Evolutionary conservation across 2,888 invertebrate genomes (phyloP).

Genomic region (Tenthredo notha): DNA sequence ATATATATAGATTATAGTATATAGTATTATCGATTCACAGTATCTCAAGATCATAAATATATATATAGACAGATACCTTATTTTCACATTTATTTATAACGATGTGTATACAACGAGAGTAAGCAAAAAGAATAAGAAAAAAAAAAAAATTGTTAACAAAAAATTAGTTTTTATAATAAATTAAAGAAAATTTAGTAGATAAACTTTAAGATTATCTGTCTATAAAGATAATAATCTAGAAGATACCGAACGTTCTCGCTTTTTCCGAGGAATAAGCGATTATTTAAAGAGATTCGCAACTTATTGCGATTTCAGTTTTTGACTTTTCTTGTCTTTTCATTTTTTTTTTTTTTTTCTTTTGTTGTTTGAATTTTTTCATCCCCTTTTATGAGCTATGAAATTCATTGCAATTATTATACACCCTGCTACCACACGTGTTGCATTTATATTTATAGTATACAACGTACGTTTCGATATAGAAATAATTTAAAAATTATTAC

Average conservation of each 20-base stretch:
- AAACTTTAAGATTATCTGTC: not conserved
- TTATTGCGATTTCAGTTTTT: not conserved
- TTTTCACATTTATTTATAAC: not conserved
- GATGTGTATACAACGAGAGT: not conserved
- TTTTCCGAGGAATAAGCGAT: not conserved
- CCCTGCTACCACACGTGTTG: not conserved
- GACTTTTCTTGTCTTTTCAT: not conserved
- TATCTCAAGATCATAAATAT: not conserved
- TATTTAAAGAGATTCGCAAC: not conserved
- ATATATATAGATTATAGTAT: not conserved
- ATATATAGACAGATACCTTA: not conserved
- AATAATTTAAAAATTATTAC: constrained; percentile 64
- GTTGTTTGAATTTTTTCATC: not conserved
- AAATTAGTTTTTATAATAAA: not conserved
- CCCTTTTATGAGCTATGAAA: not conserved
- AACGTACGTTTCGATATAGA: constrained; percentile 38
- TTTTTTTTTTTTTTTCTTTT: not conserved
- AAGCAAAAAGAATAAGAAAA: no score
- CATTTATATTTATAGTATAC: not conserved
- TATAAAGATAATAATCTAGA: not conserved
- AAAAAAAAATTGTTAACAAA: not conserved
- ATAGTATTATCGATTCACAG: constrained; percentile 5
- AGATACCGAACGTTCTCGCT: not conserved
- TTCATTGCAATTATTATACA: constrained; percentile 5
- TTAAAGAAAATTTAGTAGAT: not conserved